These are phyloP conservation scores for Leptoclinus maculatus DNA, from an alignment of 2,797 vertebrate genomes.

Conservation along the genomic window DNA sequence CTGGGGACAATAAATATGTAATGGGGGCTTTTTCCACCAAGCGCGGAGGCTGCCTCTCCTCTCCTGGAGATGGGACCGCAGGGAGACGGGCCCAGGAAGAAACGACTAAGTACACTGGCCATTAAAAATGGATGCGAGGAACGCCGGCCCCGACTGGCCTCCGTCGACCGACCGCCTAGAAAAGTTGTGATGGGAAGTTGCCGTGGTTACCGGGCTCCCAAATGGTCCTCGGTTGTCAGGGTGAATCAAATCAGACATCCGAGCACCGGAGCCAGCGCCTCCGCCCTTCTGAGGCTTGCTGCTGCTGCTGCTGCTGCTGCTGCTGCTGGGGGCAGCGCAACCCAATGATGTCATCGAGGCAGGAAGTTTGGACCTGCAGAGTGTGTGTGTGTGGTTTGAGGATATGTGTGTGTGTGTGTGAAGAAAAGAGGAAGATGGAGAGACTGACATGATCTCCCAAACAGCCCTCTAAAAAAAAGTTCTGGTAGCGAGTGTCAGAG, in stretches of 20 bases:
- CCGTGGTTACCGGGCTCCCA: slow-evolving; percentile 79
- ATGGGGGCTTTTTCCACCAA: slow-evolving; percentile 79
- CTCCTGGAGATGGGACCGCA: slow-evolving; percentile 70
- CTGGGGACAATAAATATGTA: slow-evolving; percentile 81
- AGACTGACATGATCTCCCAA: slow-evolving; percentile 50
- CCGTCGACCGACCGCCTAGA: slow-evolving; percentile 57
- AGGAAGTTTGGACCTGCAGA: slow-evolving; percentile 56
- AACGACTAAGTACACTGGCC: slow-evolving; percentile 77
- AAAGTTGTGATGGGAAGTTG: slow-evolving; percentile 81
- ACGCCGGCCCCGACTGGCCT: slow-evolving; percentile 62
- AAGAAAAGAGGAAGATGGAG: slow-evolving; percentile 15
- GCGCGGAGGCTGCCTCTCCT: slow-evolving; percentile 61
- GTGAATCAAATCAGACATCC: slow-evolving; percentile 79
- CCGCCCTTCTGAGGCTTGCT: slow-evolving; percentile 42
- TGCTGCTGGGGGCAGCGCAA: slow-evolving; percentile 62
- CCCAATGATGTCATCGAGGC: slow-evolving; percentile 69
- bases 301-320: slow-evolving; percentile 58
- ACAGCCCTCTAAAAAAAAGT: slow-evolving; percentile 28
- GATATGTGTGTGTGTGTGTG: slow-evolving; percentile 15
- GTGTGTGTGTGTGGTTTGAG: slow-evolving; percentile 25
- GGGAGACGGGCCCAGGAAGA: slow-evolving; percentile 75
- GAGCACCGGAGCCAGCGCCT: slow-evolving; percentile 47
- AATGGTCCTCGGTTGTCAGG: slow-evolving; percentile 80
- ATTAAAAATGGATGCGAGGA: slow-evolving; percentile 83
- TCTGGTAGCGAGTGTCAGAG: slow-evolving; percentile 26